Base-by-base conservation (phyloP, 1,140 invertebrate species). In the Lasaia peninsularis region DNA sequence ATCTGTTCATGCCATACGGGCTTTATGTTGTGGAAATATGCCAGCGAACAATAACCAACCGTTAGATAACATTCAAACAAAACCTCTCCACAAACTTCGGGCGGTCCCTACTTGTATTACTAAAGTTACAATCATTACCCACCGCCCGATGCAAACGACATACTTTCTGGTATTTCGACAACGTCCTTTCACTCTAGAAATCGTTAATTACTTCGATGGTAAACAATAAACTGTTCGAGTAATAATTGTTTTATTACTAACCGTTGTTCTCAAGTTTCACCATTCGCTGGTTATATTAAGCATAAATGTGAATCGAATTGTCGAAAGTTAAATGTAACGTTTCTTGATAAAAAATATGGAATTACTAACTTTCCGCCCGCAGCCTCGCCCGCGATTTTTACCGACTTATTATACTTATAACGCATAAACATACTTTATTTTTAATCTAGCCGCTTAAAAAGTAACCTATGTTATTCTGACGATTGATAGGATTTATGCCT, bases 81-180 rank as follows among this genome's bases (percentile, higher is more conserved):
- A 56, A 16, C 34, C 32, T 28, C 34, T 35, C 33, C 40, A 35
- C 71, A 69, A 78, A 77, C 65, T 80, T 74, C 37, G 60, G 44
- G 57, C 65, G 62, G 67, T 68, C 65, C 51, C 67, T 60, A 69
- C 71, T 71, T 68, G 77, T 82, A 85, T 85, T 82, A 80, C 75
- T 72, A 77, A 86, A 86, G 75, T 86, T 86, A 57, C 50, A 54
- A 53, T 56, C 58, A 60, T 54, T 57, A 76, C 80, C 75, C 48
- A 54, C 53, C 48, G 63, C 63, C 71, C n/a, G 11, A 34, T 34
- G 33, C 51, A n/a, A 18, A 14, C 51, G 51, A 52, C 31, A 52
- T 52, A 44, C 37, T 44, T 44, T 44, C 37, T 18, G 16, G 37
- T 44, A 44, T 14, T 44, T 44, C 8, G 37, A 44, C 14, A 44